Evolutionary conservation across 2,888 invertebrate genomes (phyloP).

Genomic region (Saturnia japonica): DNA sequence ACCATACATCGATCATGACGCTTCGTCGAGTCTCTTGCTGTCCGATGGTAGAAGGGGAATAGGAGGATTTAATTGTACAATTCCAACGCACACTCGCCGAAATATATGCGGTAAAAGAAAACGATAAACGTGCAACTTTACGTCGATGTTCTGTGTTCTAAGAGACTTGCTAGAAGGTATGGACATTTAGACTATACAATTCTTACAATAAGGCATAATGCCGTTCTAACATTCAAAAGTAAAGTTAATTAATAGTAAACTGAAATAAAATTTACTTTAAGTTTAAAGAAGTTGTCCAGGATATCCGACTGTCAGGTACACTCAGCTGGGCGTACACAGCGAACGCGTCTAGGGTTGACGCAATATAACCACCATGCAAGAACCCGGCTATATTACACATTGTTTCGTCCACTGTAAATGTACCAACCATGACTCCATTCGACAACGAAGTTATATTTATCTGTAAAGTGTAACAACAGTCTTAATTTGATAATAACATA

Average conservation of each 20-base stretch:
- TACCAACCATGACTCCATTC: conserved; percentile 37
- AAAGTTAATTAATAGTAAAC: neutral
- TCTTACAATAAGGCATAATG: too few relatives aligned
- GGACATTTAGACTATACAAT: too few relatives aligned
- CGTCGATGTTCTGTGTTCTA: too few relatives aligned
- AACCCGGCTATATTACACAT: conserved; percentile 45
- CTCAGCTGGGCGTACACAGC: conserved; percentile 41
- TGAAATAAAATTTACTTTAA: conserved; percentile 34
- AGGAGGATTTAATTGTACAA: too few relatives aligned
- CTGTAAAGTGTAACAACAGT: conserved; percentile 33
- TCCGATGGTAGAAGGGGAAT: too few relatives aligned
- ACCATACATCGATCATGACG: too few relatives aligned
- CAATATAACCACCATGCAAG: conserved; percentile 52
- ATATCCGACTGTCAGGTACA: conserved; percentile 36
- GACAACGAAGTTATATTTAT: conserved; percentile 36
- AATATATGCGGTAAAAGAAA: too few relatives aligned
- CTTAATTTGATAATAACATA: neutral
- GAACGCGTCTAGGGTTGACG: conserved; percentile 42
- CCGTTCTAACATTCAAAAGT: too few relatives aligned
- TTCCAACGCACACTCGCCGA: too few relatives aligned
- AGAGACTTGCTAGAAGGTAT: too few relatives aligned
- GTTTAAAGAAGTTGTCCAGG: conserved; percentile 44
- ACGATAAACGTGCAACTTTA: too few relatives aligned
- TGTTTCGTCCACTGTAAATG: conserved; percentile 41
- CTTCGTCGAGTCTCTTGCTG: too few relatives aligned